These are phyloP conservation scores for Arctopsyche grandis DNA, from an alignment of 1,140 invertebrate genomes.

Conservation along the genomic window DNA sequence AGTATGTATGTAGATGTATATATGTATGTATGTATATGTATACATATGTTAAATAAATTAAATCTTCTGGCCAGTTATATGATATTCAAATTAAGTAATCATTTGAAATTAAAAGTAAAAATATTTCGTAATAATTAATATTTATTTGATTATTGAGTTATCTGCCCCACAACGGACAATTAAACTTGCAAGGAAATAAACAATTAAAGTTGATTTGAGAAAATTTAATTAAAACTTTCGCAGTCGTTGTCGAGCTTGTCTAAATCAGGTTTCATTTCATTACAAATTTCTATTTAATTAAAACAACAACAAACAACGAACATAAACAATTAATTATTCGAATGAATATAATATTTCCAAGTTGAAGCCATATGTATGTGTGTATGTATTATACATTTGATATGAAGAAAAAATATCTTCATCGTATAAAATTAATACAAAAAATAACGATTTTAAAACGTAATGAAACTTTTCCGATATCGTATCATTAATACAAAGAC, in stretches of 20 bases:
- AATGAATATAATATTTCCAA: no score
- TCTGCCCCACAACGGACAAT: no score
- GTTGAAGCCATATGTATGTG: no score
- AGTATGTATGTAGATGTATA: not conserved
- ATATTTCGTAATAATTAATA: no score
- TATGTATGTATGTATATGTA: not conserved
- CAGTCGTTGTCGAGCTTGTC: not conserved
- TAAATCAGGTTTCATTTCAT: not conserved
- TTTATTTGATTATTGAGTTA: no score
- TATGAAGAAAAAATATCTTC: no score
- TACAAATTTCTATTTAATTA: not conserved
- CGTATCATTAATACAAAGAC: not conserved
- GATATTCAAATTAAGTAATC: no score
- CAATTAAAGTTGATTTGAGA: not conserved
- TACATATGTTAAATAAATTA: not conserved
- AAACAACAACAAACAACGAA: not conserved
- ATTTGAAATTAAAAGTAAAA: no score
- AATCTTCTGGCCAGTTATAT: no score
- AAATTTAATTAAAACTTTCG: not conserved
- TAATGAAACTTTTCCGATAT: conserved; percentile 11
- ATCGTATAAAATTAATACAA: not conserved
- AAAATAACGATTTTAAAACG: not conserved
- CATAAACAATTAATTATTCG: not conserved
- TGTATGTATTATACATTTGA: no score
- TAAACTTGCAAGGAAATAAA: no score